Evolutionary conservation across 1,140 invertebrate genomes (phyloP), one percentile per base, ranked within the genome.

Genomic region (Drosophila sucinea): DNA sequence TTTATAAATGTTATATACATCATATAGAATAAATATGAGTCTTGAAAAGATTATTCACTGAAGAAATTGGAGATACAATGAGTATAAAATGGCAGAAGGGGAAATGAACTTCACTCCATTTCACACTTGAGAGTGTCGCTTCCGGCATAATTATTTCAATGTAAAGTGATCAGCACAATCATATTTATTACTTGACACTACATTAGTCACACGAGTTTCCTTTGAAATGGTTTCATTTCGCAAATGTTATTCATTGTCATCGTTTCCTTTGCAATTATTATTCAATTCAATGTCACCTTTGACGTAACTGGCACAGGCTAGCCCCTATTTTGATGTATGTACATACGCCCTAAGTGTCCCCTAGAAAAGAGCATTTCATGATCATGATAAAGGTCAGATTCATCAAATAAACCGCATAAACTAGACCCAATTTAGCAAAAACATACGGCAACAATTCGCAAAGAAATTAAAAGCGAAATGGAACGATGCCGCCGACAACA

Each of bases 351-450:
- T 47, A 67, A 82, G 61, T 77, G 73, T 54, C 71, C 73, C 65
- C 72, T 75, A 79, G 65, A 63, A 73, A 70, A 68, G 64, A 76
- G 67, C 58, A 63, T 66, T 84, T 89, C 84, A 89, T 78, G 84
- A 75, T 89, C 84, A 89, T 84, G 84, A 84, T 81, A 81, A 79
- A 90, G 85, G 85, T 89, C 85, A 85, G 75, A 85, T 89, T 90
- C 71, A 90, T 90, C 75, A 87, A 51, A 67, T 7, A 86, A 90
- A 79, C 72, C 85, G 68, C 81, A 89, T 85, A 90, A 81, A 85
- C 81, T 85, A 81, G 81, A 89, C 78, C 78, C 75, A 90, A 89
- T 89, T 89, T 81, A 89, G 71, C 68, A 61, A 74, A 56, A 57
- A n/a, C 56, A 25, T 27, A 35, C 62, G 25, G 40, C 61, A 63